Base-by-base conservation (phyloP, 2,797 vertebrate species). In the Macropodus opercularis region DNA sequence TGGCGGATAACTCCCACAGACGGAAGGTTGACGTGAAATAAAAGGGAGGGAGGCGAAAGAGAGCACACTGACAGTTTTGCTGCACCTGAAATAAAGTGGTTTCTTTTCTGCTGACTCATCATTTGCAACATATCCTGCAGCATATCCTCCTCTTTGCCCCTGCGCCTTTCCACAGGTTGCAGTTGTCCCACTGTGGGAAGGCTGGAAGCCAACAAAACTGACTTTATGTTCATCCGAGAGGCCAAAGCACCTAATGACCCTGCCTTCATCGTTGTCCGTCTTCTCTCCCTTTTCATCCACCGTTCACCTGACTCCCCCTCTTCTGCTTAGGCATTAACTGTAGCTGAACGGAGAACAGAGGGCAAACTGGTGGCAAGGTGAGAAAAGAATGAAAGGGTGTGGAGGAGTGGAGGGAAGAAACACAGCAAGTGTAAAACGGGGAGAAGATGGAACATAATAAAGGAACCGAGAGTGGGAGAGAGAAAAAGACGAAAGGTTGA, bases 71-170 rank as follows among this genome's bases (percentile, higher is more conserved):
- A 35, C 61, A 41, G 46, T 60, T 81, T 79, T 77, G 63, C 62
- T 76, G 73, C 62, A 77, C 71, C 51, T 64, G 43, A 39, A 53
- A 72, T 56, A 43, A 69, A 72, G 72, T 49, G 46, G 32, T 61
- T 65, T 53, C 10, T 62, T 80, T 89, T 74, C 41, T 60, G 84
- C 85, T 81, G 83, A 87, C 58, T 86, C 86, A 85, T 81, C 51
- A 6, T 64, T 69, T 68, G 54, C 36, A 54, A 68, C 31, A 24
- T 34, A 52, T 52, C 56, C 68, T 65, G 46, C 21, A 70, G 59
- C n/a, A 1, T n/a, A 68, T 35, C 31, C 52, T 38, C 31, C 14
- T 21, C 31, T 13, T 21, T 51, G 4, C 14, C 8, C 29, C 5
- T 14, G 41, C 24, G 3, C 52, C 40, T 54, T 58, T 44, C 48